Conservation (phyloP, 2,797 vertebrate genomes). For the Paguma larvata region DNA sequence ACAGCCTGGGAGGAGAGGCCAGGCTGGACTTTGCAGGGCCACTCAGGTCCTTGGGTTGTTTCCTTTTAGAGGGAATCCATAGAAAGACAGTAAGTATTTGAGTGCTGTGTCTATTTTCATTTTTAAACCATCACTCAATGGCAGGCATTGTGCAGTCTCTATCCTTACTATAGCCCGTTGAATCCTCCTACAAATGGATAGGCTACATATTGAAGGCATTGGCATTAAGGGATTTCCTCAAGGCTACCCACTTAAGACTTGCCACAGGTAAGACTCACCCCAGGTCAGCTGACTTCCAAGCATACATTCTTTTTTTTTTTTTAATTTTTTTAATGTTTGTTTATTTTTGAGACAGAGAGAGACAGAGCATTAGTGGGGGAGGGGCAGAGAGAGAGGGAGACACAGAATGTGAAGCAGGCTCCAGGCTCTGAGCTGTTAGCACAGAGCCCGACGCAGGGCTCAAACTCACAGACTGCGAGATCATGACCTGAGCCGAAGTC, state of each 20-base stretch:
- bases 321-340: too few relatives aligned
- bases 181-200: background rate
- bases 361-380: too few relatives aligned
- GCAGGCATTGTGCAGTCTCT: too few relatives aligned
- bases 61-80: background rate
- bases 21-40: too few relatives aligned
- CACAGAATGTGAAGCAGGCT: too few relatives aligned
- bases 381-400: too few relatives aligned
- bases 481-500: too few relatives aligned
- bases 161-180: fast-evolving
- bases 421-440: too few relatives aligned
- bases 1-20: fast-evolving
- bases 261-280: background rate
- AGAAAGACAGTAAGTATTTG: background rate
- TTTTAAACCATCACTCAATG: background rate
- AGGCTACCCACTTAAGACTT: too few relatives aligned
- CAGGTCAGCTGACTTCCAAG: background rate
- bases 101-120: background rate
- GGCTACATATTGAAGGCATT: background rate
- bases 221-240: background rate
- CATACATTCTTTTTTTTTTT: background rate
- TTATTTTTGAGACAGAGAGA: too few relatives aligned
- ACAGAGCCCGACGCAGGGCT: too few relatives aligned
- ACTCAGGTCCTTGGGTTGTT: background rate
- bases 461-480: too few relatives aligned